phyloP scores from a whole-genome alignment of 2,888 invertebrate genomes.

The Anoplius nigerrimus region DNA sequence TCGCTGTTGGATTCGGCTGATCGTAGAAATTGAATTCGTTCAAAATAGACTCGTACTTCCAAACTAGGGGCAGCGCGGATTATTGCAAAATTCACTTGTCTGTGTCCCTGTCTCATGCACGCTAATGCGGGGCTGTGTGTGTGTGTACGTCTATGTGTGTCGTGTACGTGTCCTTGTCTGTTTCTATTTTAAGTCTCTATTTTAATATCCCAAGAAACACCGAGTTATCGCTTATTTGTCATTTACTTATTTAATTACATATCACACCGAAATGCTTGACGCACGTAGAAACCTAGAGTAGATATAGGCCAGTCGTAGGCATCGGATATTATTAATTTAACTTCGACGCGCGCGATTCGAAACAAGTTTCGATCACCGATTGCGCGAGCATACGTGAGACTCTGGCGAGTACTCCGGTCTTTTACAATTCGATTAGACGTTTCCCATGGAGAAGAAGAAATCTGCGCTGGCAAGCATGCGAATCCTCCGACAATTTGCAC shows the following conservation, averaged over 20 bases:
- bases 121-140: too few relatives aligned
- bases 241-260: slow-evolving; percentile 52
- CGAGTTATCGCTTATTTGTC: slow-evolving; percentile 31
- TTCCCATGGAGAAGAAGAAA: too few relatives aligned
- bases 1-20: slow-evolving; percentile 27
- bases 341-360: background rate
- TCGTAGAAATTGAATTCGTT: slow-evolving; percentile 49
- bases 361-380: too few relatives aligned
- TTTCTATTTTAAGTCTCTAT: slow-evolving; percentile 18
- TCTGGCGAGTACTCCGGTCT: background rate
- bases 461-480: too few relatives aligned
- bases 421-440: background rate
- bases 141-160: too few relatives aligned
- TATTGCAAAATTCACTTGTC: slow-evolving; percentile 52
- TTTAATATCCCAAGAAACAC: slow-evolving; percentile 32
- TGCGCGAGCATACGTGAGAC: too few relatives aligned
- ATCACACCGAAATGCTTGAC: slow-evolving; percentile 56
- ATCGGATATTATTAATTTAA: slow-evolving; percentile 15
- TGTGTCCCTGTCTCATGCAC: too few relatives aligned
- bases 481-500: too few relatives aligned
- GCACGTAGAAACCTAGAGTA: slow-evolving; percentile 53
- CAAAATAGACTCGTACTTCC: slow-evolving; percentile 52
- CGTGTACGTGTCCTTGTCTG: too few relatives aligned
- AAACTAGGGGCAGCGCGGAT: slow-evolving; percentile 53
- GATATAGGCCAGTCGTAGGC: slow-evolving; percentile 57